Conservation (phyloP, 2,888 invertebrate genomes). For the Tanypteryx hageni region DNA sequence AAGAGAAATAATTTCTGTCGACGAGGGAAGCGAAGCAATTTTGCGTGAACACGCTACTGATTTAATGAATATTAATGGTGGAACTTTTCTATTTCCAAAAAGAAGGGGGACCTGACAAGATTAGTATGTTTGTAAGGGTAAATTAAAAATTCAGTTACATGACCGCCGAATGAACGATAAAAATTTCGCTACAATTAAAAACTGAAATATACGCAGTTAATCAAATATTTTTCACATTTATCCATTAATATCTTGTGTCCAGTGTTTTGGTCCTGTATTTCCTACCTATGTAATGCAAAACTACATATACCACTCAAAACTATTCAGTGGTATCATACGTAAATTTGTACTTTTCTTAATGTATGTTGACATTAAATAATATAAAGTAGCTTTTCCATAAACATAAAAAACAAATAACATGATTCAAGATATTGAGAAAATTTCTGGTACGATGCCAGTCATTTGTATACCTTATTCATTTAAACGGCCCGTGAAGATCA, state of each 20-base stretch:
- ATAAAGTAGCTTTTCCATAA: no score
- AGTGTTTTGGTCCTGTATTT: not conserved
- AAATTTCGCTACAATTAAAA: no score
- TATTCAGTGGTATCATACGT: not conserved
- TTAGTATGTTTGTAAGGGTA: not conserved
- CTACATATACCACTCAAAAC: not conserved
- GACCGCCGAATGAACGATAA: no score
- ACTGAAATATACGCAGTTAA: no score
- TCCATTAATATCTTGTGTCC: not conserved
- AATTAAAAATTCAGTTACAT: not conserved
- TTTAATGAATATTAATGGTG: not conserved
- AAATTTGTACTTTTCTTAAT: not conserved
- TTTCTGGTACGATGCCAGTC: no score
- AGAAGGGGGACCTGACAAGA: not conserved
- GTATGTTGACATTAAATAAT: no score
- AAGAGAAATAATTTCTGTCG: constrained; percentile 5
- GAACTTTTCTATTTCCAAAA: not conserved
- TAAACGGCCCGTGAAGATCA: no score
- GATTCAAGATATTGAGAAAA: no score
- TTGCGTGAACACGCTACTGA: not conserved
- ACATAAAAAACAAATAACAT: no score
- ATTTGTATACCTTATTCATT: no score
- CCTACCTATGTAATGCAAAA: not conserved
- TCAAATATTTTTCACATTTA: not conserved
- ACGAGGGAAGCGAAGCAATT: not conserved